These are phyloP conservation scores for Pygocentrus nattereri DNA, from an alignment of 2,797 vertebrate genomes.

Conservation along the genomic window DNA sequence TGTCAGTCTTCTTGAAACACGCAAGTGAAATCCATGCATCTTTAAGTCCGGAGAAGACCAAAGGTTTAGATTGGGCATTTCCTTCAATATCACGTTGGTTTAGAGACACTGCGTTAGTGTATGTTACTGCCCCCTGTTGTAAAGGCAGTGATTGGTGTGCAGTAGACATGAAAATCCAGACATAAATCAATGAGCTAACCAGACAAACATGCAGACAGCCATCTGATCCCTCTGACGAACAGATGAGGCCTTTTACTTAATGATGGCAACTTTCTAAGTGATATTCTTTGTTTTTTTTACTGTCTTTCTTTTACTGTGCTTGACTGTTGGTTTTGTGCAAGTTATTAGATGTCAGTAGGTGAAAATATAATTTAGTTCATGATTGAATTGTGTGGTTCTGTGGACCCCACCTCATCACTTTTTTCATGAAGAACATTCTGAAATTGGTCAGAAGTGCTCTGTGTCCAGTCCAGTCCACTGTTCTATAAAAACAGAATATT, in stretches of 20 bases:
- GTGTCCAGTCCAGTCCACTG: no score
- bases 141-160: not conserved
- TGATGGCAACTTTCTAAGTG: not conserved
- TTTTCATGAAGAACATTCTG: no score
- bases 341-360: no score
- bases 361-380: not conserved
- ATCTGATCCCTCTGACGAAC: slow-evolving; percentile 4
- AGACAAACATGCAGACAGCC: not conserved
- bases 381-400: no score
- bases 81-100: not conserved
- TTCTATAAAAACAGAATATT: no score
- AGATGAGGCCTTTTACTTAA: not conserved
- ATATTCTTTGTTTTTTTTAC: not conserved
- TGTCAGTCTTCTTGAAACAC: no score
- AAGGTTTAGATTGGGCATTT: no score
- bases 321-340: no score
- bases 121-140: not conserved
- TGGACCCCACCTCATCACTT: no score
- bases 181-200: slow-evolving; percentile 8
- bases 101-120: not conserved
- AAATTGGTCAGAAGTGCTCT: no score
- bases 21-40: no score
- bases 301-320: not conserved
- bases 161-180: not conserved
- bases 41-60: no score